phyloP scores from a whole-genome alignment of 2,797 vertebrate species.

The Thalassophryne amazonica region DNA sequence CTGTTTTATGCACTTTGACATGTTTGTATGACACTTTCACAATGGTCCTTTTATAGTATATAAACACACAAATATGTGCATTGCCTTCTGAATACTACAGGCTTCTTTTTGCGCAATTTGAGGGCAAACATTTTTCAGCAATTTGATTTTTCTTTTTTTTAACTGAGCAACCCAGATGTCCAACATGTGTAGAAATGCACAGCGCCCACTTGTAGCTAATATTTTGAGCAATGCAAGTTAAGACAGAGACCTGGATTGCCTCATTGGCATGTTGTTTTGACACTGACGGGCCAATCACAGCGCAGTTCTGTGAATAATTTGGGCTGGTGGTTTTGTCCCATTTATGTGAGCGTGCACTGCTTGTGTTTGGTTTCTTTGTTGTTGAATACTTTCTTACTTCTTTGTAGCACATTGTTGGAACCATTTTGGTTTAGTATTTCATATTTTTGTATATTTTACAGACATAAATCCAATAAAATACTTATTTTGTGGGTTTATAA shows the following conservation, averaged over 20 bases:
- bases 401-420: no score
- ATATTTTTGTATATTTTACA: no score
- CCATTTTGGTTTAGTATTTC: no score
- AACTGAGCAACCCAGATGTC: background rate
- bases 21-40: background rate
- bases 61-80: background rate
- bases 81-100: background rate
- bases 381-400: no score
- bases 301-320: background rate
- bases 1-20: conserved; percentile 25
- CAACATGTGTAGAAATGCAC: background rate
- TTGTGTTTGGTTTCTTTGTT: background rate
- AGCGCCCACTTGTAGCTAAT: background rate
- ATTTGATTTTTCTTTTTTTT: no score
- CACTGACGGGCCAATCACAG: background rate
- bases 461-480: no score
- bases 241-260: background rate
- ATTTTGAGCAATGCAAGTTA: background rate
- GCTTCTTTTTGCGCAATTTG: background rate
- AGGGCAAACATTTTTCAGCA: background rate
- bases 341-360: background rate
- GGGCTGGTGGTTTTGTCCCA: background rate
- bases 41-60: background rate
- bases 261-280: background rate
- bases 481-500: no score